Base-by-base conservation (phyloP, 1,140 invertebrate genomes). In the Ladona fulva region DNA sequence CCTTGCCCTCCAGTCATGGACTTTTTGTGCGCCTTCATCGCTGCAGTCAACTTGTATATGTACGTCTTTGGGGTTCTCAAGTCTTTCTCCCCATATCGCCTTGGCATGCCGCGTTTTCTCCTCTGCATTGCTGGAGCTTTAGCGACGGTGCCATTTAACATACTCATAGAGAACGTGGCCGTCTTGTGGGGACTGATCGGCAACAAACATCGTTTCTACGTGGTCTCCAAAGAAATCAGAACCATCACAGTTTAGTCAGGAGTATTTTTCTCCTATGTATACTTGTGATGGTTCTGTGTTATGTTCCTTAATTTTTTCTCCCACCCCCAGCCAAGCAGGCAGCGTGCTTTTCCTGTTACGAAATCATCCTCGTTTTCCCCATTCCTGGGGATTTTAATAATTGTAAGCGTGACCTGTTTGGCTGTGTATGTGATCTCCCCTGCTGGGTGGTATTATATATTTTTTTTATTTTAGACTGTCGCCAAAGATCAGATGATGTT, bases 31-130 rank as follows among this genome's bases (percentile, higher is more conserved):
- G 92, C 93, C 74, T 97, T 97, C 82, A 94, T 95, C 79, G 95
- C 92, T 76, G 95, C 85, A 5, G 93, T 97, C 6, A 97, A 96
- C 84, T 92, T 97, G 81, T 98, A 97, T 84, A 96, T 98, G 92
- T 98, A 97, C 83, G 90, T 98, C 73, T 97, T 98, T 86, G 97
- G 97, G 79, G 95, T 97, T 0, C 90, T 97, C 29, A 97, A 97
- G 84, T 98, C 96, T 42, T 98, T 98, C 83, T 94, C 93, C 12
- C 85, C 97, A 0, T 92, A 95, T 82, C 90, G 95, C 81, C 92
- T 95, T 82, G 96, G 96, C 8, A 82, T 93, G 75, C 80, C 92
- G 7, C 91, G 91, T 83, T 96, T 96, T 84, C 81, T 92, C 42
- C 84, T 96, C 12, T 95, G 94, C 83, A 90, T 97, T 73, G 86